These are phyloP conservation scores for Corvus moneduloides DNA, from an alignment of 2,113 vertebrate genomes.

Conservation along the genomic window DNA sequence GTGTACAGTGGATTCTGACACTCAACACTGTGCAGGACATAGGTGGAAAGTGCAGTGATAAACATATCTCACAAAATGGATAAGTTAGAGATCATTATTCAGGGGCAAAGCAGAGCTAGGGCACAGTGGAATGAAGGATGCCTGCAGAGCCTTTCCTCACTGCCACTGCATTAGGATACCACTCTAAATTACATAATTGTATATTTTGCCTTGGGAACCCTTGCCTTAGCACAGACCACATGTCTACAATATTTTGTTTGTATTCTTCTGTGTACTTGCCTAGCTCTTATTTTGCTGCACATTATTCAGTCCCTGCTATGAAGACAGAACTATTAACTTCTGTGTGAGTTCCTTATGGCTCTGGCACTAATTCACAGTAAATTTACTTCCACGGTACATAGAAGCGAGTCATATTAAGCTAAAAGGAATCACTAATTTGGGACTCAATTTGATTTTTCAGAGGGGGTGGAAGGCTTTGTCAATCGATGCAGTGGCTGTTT, in stretches of 20 bases:
- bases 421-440: conserved; percentile 38
- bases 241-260: conserved; percentile 38
- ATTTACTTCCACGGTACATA: conserved; percentile 32
- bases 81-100: conserved; percentile 29
- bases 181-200: neutral
- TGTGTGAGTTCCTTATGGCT: conserved; percentile 23
- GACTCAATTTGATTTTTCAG: conserved; percentile 17
- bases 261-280: neutral
- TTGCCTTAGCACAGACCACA: neutral
- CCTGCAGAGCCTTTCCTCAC: neutral
- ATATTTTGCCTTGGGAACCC: neutral
- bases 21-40: neutral
- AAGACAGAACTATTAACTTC: conserved; percentile 52
- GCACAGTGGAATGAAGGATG: neutral
- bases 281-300: conserved; percentile 1
- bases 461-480: neutral
- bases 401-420: conserved; percentile 35
- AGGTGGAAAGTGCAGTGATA: conserved; percentile 38
- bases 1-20: conserved; percentile 32
- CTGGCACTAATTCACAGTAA: conserved; percentile 46
- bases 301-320: conserved; percentile 28
- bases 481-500: neutral
- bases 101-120: neutral
- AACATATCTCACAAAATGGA: conserved; percentile 21
- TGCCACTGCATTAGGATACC: neutral